Evolutionary conservation across 2,797 vertebrate genomes (phyloP).

Genomic region (Pseudochromis fuscus): DNA sequence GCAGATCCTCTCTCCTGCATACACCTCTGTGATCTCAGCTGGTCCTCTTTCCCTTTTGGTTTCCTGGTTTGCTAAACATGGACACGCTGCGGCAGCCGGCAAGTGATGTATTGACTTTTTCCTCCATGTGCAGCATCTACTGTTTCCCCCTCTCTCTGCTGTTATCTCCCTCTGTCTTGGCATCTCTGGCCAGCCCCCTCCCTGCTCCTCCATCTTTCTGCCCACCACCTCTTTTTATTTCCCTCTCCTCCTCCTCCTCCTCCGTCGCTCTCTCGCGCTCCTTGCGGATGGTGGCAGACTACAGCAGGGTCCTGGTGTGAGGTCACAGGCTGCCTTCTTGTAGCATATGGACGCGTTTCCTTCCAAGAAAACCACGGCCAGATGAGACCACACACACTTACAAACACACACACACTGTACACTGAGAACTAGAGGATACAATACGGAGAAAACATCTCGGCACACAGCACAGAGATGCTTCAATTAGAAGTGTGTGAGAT

Average conservation of each 20-base stretch:
- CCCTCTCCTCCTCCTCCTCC: conserved; percentile 26
- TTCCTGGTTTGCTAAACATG: too few species aligned
- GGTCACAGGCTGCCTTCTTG: conserved; percentile 81
- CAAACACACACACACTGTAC: conserved; percentile 28
- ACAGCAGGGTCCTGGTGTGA: conserved; percentile 73
- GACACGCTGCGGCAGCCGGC: too few species aligned
- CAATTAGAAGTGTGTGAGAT: conserved; percentile 58
- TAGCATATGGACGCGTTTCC: conserved; percentile 88
- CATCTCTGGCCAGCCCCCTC: conserved; percentile 36
- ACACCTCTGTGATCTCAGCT: too few species aligned
- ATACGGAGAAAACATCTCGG: too few species aligned
- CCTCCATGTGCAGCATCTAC: too few species aligned
- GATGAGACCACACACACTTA: conserved; percentile 83
- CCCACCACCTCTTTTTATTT: conserved; percentile 67
- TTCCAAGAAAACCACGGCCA: conserved; percentile 87
- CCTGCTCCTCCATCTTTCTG: conserved; percentile 39
- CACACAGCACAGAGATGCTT: conserved; percentile 3
- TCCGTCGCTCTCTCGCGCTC: conserved; percentile 56
- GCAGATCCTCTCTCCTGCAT: too few species aligned
- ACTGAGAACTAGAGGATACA: too few species aligned
- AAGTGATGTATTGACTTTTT: neutral
- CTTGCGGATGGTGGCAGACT: conserved; percentile 67
- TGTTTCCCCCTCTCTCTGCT: too few species aligned
- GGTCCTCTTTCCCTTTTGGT: too few species aligned
- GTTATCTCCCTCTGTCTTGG: conserved; percentile 50